These are phyloP conservation scores for Drosophila melanosoma DNA, from an alignment of 2,888 invertebrate species.

Conservation along the genomic window DNA sequence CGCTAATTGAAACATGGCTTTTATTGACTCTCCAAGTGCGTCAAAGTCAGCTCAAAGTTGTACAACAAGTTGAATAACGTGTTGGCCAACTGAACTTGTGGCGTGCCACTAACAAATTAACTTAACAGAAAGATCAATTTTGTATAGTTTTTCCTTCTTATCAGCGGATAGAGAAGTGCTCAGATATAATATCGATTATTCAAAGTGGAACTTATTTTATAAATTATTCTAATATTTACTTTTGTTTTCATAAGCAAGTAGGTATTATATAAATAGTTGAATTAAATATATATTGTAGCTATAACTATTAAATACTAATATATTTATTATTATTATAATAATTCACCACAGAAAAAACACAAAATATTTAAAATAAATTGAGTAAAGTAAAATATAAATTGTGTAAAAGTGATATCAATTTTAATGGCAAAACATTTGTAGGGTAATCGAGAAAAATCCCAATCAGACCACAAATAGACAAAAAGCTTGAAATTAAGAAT, in stretches of 20 bases:
- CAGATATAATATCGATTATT: background rate
- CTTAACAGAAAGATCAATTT: background rate
- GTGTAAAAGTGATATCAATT: no score
- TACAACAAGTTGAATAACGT: background rate
- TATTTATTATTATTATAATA: background rate
- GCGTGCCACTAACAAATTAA: background rate
- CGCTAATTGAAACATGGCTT: slow-evolving; percentile 50
- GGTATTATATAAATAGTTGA: background rate
- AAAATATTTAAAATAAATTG: background rate
- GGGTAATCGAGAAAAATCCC: background rate
- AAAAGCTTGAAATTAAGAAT: background rate
- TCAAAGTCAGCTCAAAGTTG: slow-evolving; percentile 17
- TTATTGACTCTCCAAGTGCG: slow-evolving; percentile 17
- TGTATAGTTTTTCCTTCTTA: background rate
- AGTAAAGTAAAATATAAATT: background rate
- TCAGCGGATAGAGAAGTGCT: background rate
- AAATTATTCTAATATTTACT: background rate
- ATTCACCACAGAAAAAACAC: background rate
- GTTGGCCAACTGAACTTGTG: background rate
- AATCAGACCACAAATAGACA: background rate
- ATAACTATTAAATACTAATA: background rate
- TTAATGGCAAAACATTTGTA: background rate
- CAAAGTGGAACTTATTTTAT: background rate
- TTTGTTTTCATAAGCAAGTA: background rate
- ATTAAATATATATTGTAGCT: background rate